A percentile compares a stretch with the other conserved stretches of the same genome.
Evolutionary conservation across 1,140 invertebrate species (phyloP).

Genomic region (Brachionus plicatilis): DNA sequence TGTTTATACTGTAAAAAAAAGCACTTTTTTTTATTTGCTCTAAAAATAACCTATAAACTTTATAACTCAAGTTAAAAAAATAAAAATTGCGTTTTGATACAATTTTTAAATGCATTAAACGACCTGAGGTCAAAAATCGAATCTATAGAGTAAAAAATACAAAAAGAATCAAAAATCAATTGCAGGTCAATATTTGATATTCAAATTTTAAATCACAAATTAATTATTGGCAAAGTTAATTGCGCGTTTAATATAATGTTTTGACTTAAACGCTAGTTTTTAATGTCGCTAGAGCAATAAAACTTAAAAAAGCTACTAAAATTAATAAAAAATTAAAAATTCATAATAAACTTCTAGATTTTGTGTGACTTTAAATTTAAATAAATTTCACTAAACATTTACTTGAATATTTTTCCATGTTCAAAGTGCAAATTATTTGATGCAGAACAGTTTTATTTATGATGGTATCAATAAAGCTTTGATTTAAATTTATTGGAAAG

Average conservation of each 20-base stretch:
- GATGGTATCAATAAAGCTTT: neutral
- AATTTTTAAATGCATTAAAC: neutral
- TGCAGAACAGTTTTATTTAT: conserved; percentile 5
- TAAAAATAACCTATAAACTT: neutral
- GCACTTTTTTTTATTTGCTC: neutral
- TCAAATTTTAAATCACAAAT: neutral
- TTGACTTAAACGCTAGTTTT: neutral
- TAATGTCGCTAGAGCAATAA: neutral
- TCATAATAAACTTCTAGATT: neutral
- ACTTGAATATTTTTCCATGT: conserved; percentile 12
- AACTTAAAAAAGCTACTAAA: neutral
- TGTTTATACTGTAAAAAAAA: neutral
- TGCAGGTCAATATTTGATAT: neutral
- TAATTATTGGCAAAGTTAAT: neutral
- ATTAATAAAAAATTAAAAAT: neutral
- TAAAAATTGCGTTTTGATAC: neutral
- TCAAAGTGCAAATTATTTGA: neutral
- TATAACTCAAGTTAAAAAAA: neutral
- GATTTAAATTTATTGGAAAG: conserved; percentile 62
- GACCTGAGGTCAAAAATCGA: neutral
- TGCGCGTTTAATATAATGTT: neutral
- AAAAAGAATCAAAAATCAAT: neutral
- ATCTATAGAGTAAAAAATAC: neutral
- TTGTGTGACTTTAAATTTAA: neutral
- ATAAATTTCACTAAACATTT: neutral